Conservation (phyloP, 2,888 invertebrate species). For the Adelognathus sp. region DNA sequence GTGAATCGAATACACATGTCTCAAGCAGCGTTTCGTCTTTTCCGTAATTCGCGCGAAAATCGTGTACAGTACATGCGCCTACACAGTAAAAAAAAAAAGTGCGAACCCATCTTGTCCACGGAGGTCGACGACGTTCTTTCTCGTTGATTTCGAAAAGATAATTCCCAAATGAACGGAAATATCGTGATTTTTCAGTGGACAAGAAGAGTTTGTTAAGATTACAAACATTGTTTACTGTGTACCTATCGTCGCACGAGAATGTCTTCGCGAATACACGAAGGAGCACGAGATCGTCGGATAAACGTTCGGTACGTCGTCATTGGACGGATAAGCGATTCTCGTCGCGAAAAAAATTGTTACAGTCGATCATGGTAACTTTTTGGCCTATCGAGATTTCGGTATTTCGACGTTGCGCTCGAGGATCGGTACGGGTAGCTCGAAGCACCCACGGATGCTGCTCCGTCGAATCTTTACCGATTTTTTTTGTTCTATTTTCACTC, state of each 20-base stretch:
- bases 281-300: neutral
- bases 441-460: constrained; percentile 61
- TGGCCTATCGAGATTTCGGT: constrained; percentile 3
- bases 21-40: neutral
- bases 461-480: constrained; percentile 63
- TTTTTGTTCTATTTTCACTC: constrained; percentile 31
- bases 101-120: too few relatives aligned
- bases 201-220: too few relatives aligned
- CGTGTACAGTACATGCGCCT: neutral
- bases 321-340: too few relatives aligned
- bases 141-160: too few relatives aligned
- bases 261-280: neutral
- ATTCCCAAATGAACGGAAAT: too few relatives aligned
- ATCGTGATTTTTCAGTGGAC: too few relatives aligned
- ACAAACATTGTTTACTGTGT: too few relatives aligned
- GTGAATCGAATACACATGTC: neutral
- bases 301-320: too few relatives aligned
- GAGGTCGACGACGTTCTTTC: too few relatives aligned
- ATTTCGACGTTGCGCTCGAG: constrained; percentile 35
- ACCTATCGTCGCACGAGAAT: neutral
- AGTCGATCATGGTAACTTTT: too few relatives aligned
- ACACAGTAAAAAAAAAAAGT: too few relatives aligned
- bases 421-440: constrained; percentile 20
- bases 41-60: neutral
- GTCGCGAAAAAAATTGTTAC: too few relatives aligned